Evolutionary conservation across 2,888 invertebrate species (phyloP).

Genomic region (Zelleria hepariella): DNA sequence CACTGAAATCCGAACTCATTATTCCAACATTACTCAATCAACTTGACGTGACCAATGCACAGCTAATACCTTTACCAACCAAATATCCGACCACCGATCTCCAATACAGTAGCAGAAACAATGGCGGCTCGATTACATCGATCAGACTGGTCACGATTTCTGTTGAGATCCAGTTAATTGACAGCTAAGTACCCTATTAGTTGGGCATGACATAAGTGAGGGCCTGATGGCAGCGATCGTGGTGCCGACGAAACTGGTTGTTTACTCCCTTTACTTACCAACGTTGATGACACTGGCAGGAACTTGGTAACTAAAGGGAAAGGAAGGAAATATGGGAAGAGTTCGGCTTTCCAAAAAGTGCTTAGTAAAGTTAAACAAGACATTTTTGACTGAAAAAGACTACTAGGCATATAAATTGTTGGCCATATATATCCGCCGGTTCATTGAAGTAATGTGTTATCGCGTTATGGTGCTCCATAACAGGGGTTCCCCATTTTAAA

Average conservation of each 20-base stretch:
- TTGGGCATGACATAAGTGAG: constrained; percentile 31
- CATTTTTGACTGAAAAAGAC: too few species aligned
- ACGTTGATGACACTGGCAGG: not conserved
- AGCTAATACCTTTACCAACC: not conserved
- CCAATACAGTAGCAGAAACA: constrained; percentile 3
- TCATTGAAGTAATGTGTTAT: too few species aligned
- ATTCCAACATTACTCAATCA: not conserved
- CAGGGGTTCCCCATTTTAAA: too few species aligned
- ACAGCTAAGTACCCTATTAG: constrained; percentile 54
- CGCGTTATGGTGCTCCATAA: too few species aligned
- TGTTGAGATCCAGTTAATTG: constrained; percentile 30
- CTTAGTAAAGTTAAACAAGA: too few species aligned
- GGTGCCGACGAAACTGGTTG: not conserved
- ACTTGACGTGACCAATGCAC: not conserved
- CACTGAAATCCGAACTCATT: not conserved
- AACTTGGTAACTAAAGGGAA: too few species aligned
- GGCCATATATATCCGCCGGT: too few species aligned
- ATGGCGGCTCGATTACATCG: not conserved
- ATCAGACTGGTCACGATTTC: constrained; percentile 1
- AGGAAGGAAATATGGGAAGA: too few species aligned
- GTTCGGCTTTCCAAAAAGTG: too few species aligned
- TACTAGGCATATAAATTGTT: too few species aligned
- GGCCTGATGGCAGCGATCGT: constrained; percentile 23
- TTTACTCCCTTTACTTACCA: not conserved
- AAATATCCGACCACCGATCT: not conserved